Evolutionary conservation across 2,888 invertebrate genomes (phyloP), one percentile per base, ranked within the genome.

Genomic region (Mesodorylaimus sp.): DNA sequence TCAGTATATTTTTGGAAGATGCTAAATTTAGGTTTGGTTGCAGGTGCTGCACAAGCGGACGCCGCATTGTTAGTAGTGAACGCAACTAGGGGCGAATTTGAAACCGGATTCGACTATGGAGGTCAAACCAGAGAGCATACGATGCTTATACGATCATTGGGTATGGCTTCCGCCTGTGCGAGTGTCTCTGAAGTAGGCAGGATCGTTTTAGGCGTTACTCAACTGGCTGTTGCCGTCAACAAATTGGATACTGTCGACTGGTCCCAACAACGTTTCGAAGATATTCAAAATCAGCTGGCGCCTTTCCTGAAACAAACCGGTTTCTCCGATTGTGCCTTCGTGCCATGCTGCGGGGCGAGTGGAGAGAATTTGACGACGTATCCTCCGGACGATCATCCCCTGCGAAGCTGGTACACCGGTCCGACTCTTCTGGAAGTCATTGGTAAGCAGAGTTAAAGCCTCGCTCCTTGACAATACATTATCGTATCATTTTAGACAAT

Each of bases 101-200:
- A 99, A 70, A 88, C 93, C 39, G 97, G 97, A 1, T 97, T 97
- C 70, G 93, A 95, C 62, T 79, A 81, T 58, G 95, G 95, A 13
- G 97, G 97, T 1, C 97, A 97, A 70, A 97, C 95, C 0, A 74
- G 93, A 54, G 95, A 97, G 68, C 95, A 97, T 73, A 88, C 95
- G 1, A 71, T 95, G 46, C 73, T 97, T n/a, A 81, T 91, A 1
- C 76, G 91, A 60, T 78, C 79, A 23, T 66, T 79, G 53, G 79
- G 77, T 77, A 66, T n/a, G n/a, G n/a, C n/a, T n/a, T n/a, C n/a
- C n/a, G n/a, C n/a, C n/a, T 56, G 59, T 47, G 13, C 10, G 13
- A 25, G 38, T 23, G 16, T n/a, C 37, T 32, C 10, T 53, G 37
- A n/a, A 21, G 16, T 51, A 16, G 10, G 24, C 26, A n/a, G n/a